phyloP scores from a whole-genome alignment of 2,888 invertebrate genomes.

The Acholoe squamosa region DNA sequence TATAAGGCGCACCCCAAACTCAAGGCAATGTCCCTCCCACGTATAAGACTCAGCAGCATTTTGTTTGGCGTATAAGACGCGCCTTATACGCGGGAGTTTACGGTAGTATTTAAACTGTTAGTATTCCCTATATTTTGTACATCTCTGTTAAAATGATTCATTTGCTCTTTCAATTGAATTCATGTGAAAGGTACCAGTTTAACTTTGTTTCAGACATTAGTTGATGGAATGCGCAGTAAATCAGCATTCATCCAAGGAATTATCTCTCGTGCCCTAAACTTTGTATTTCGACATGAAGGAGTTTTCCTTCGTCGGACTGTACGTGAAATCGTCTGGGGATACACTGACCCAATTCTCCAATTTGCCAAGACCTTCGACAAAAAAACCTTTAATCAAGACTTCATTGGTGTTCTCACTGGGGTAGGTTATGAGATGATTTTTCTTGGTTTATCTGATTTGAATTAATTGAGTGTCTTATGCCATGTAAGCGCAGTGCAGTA shows the following conservation, averaged over 20 bases:
- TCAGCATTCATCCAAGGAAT: background rate
- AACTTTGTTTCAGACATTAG: conserved; percentile 24
- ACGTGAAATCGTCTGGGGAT: conserved; percentile 89
- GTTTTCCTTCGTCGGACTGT: conserved; percentile 74
- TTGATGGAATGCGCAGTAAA: background rate
- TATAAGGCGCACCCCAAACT: no score
- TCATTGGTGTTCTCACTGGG: conserved; percentile 72
- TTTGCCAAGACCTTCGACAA: conserved; percentile 72
- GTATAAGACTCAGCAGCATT: no score
- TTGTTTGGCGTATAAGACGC: no score
- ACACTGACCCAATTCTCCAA: conserved; percentile 88
- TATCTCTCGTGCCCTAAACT: background rate
- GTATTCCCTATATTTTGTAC: no score
- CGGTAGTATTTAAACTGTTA: no score
- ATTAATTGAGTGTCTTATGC: no score
- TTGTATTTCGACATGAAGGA: conserved; percentile 43
- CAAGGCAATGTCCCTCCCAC: no score
- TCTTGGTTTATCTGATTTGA: background rate
- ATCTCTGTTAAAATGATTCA: no score
- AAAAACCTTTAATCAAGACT: conserved; percentile 62
- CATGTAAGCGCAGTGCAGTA: no score
- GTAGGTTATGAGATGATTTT: conserved; percentile 81
- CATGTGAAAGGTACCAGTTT: background rate
- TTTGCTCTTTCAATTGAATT: background rate
- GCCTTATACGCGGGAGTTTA: no score